Percentiles rank a stretch among this genome's conserved stretches.
These are phyloP conservation scores for Sarcophaga variegata DNA, from an alignment of 2,888 invertebrate species.

Conservation along the genomic window DNA sequence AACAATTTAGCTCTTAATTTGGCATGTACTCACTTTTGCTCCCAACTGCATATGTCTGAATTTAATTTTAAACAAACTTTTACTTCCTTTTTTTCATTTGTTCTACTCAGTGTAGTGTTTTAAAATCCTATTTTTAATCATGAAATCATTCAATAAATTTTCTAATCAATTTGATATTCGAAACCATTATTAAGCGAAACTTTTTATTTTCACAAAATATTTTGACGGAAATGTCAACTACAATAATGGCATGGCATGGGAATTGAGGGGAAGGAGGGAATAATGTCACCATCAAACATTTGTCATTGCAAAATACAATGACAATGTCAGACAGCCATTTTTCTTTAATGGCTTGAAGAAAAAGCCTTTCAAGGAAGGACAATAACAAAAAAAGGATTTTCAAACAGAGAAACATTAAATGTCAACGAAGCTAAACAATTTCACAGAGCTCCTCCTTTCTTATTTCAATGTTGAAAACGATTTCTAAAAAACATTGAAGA, in stretches of 20 bases:
- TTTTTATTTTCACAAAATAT: conserved; percentile 29
- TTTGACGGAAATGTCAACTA: conserved; percentile 63
- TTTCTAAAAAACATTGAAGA: not conserved
- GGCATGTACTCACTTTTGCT: too few relatives aligned
- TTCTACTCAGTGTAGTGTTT: not conserved
- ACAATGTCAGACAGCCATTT: conserved; percentile 60
- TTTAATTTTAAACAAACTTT: too few relatives aligned
- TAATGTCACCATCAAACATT: conserved; percentile 37
- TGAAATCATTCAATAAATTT: conserved; percentile 2
- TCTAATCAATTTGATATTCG: conserved; percentile 49
- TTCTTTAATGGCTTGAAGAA: conserved; percentile 5
- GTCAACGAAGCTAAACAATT: conserved; percentile 62
- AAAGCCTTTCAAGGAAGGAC: conserved; percentile 8
- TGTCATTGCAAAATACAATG: conserved; percentile 16
- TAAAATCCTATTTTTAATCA: not conserved
- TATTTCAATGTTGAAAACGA: conserved; percentile 62
- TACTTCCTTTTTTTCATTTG: too few relatives aligned
- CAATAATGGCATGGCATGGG: not conserved
- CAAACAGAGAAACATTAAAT: conserved; percentile 76
- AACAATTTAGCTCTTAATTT: too few relatives aligned
- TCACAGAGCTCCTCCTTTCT: conserved; percentile 48
- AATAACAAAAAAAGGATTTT: conserved; percentile 20
- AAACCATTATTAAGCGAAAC: conserved; percentile 36
- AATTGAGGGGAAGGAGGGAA: conserved; percentile 2
- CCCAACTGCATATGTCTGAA: too few relatives aligned